Conservation (phyloP, 2,888 invertebrate genomes). For the Corbicula japonica region DNA sequence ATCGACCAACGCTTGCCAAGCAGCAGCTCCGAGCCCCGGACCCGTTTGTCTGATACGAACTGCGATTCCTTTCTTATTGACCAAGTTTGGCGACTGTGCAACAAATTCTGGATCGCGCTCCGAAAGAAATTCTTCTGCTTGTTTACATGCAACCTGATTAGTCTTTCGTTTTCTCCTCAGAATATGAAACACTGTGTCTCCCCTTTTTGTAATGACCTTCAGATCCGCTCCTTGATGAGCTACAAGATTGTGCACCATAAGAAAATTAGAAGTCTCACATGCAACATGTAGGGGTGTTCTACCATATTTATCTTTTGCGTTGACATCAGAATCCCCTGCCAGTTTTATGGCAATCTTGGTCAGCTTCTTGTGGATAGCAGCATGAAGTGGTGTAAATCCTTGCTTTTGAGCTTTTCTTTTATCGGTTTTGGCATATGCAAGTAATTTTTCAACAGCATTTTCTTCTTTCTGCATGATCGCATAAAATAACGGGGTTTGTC, state of each 20-base stretch:
- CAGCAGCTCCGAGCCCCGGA: no score
- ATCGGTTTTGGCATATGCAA: neutral
- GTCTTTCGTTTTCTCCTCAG: neutral
- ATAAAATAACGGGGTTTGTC: constrained; percentile 29
- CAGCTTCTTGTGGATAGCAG: constrained; percentile 17
- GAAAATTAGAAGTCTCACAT: constrained; percentile 14
- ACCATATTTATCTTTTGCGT: constrained; percentile 39
- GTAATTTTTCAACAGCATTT: neutral
- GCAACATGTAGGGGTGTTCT: constrained; percentile 42
- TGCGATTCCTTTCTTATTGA: no score
- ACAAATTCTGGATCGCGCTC: no score
- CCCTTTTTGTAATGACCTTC: constrained; percentile 33
- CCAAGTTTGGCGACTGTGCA: no score
- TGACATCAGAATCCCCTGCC: constrained; percentile 21
- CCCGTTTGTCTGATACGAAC: no score
- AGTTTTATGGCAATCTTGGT: neutral
- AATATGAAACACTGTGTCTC: constrained; percentile 28
- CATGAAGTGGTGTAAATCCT: constrained; percentile 45
- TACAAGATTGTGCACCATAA: constrained; percentile 18
- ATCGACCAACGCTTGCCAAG: no score
- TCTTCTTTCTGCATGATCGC: constrained; percentile 13
- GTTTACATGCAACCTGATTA: no score
- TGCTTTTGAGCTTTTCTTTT: constrained; percentile 33
- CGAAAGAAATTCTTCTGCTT: no score
- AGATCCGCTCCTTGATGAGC: constrained; percentile 13